Evolutionary conservation across 2,797 vertebrate species (phyloP).

Genomic region (Platyrinchus mystaceus): DNA sequence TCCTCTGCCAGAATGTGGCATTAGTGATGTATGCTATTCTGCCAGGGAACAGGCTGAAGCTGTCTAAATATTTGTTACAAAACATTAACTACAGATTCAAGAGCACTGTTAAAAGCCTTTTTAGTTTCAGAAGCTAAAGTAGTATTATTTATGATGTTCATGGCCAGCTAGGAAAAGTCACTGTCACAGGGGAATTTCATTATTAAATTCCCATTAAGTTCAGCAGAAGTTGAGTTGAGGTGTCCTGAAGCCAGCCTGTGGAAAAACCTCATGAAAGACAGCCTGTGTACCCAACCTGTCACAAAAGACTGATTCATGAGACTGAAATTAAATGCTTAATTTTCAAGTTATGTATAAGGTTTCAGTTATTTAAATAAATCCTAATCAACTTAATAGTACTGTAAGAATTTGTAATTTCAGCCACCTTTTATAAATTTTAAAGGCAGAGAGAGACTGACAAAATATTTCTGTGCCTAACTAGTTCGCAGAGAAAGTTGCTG

Average conservation of each 20-base stretch:
- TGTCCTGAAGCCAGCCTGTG: not conserved
- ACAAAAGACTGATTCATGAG: not conserved
- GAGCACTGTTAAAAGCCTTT: not conserved
- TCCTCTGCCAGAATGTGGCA: not conserved
- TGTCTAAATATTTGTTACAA: not conserved
- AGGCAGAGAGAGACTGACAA: not conserved
- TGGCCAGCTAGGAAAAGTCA: not conserved
- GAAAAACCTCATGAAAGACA: not conserved
- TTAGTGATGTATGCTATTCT: not conserved
- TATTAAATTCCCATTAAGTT: not conserved
- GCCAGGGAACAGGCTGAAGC: not conserved
- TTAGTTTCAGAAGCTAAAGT: not conserved
- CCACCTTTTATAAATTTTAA: not conserved
- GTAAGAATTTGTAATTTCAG: not conserved
- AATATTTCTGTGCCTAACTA: not conserved
- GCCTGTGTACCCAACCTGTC: not conserved
- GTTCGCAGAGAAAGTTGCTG: not conserved
- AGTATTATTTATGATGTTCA: not conserved
- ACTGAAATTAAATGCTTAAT: not conserved
- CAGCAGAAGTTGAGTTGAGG: not conserved
- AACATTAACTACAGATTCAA: not conserved
- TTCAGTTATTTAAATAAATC: not conserved
- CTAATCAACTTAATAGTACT: not conserved
- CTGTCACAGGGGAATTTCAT: not conserved
- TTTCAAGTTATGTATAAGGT: not conserved